Base-by-base conservation (phyloP, 2,113 vertebrate species). In the Pangasianodon gigas region DNA sequence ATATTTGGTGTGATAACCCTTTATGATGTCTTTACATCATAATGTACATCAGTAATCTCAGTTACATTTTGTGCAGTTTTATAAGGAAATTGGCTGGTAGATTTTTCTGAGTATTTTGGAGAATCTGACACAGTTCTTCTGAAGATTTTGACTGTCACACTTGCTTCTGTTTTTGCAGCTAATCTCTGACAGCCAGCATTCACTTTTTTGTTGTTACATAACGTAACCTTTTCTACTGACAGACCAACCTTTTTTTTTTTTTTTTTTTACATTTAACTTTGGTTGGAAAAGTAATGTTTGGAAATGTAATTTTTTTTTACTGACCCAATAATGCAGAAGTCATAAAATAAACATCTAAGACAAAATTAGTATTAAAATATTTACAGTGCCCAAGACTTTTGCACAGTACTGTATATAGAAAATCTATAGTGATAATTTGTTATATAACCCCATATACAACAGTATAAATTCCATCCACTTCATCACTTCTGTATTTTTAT, bases 371-470 rank as follows among this genome's bases (percentile, higher is more conserved):
- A 44, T 44, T 44, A 21, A 0, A 10, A 75, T 21, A 75, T 41
- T 13, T 11, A 26, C 41, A 48, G 44, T 11, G 10, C 24, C 41
- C 18, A 51, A 77, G 9, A 77, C 74, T 8, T 46, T 24, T 48
- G 48, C 77, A 80, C 77, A 81, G 19, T 46, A 77, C 77, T 80
- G 24, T 80, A 52, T 80, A n/a, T 52, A 80, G 26, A 80, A 80
- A 51, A 18, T 16, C 13, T 52, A 52, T 6, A 32, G 77, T 51
- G 48, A 26, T 29, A 19, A 56, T 54, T 1, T 80, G 16, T 29
- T 8, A 1, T 54, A 82, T 37, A 82, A 52, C 11, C 8, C 19
- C 10, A 54, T 41, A 6, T 11, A 13, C 8, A 11, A 21, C 6
- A 0, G 14, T 79, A 87, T 41, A 19, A 60, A 60, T n/a, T 54